phyloP scores from a whole-genome alignment of 2,113 vertebrate genomes.

The Emydura subglobosa region DNA sequence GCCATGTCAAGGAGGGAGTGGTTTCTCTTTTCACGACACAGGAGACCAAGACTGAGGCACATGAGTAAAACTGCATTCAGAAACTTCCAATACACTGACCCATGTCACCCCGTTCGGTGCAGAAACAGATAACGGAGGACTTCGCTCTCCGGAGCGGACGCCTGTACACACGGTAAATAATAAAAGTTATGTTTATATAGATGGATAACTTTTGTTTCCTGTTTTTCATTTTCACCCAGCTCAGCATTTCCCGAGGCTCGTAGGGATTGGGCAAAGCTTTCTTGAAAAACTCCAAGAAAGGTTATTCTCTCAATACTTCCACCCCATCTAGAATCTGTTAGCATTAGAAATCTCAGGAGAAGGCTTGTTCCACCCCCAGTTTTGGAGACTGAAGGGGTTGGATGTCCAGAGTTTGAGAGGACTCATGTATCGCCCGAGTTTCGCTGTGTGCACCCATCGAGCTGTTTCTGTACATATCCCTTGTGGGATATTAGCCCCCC shows the following conservation, averaged over 20 bases:
- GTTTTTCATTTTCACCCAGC: not conserved
- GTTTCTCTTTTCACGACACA: not conserved
- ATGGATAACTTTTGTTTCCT: not conserved
- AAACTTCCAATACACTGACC: not conserved
- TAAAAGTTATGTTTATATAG: not conserved
- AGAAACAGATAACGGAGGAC: not conserved
- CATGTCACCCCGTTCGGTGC: not conserved
- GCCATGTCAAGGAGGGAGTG: not conserved
- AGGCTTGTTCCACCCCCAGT: not conserved
- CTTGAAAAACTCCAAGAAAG: not conserved
- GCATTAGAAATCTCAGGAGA: not conserved
- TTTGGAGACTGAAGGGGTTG: not conserved
- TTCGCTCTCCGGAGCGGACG: not conserved
- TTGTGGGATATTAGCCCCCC: not conserved
- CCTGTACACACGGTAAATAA: not conserved
- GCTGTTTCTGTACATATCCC: not conserved
- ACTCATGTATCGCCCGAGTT: not conserved
- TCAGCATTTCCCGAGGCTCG: not conserved
- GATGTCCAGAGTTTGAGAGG: not conserved
- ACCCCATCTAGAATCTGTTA: not conserved
- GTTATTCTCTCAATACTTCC: not conserved
- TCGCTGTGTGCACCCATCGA: not conserved
- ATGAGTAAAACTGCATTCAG: not conserved
- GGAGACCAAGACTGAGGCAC: not conserved
- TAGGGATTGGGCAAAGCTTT: not conserved